phyloP scores from a whole-genome alignment of 2,797 vertebrate species.

The Myotis vivesi region DNA sequence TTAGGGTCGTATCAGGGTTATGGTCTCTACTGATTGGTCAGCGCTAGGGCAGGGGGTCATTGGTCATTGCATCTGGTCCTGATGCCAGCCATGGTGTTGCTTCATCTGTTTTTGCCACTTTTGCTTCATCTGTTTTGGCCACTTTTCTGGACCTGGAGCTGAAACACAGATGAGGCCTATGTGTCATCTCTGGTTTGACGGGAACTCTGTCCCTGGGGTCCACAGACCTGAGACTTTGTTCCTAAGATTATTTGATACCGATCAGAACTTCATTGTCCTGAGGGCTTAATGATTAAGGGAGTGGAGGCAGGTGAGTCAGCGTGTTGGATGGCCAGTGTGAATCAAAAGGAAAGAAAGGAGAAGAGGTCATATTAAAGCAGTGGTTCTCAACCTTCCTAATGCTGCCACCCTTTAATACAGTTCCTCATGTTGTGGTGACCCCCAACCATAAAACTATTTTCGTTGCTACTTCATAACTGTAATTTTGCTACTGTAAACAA shows the following conservation, averaged over 20 bases:
- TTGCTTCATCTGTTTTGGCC: neutral
- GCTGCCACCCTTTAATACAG: no score
- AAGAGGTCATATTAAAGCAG: neutral
- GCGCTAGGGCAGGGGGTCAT: neutral
- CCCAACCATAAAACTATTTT: no score
- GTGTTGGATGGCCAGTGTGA: neutral
- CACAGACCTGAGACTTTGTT: neutral
- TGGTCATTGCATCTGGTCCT: neutral
- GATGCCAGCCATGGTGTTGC: neutral
- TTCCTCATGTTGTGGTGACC: no score
- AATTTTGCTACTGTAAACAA: no score
- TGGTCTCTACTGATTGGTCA: neutral
- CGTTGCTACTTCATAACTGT: no score
- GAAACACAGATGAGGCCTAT: neutral
- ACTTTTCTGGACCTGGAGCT: neutral
- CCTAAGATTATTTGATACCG: neutral
- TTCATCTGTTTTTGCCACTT: neutral
- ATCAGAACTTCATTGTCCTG: neutral
- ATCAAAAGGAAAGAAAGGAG: neutral
- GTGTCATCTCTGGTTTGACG: no score
- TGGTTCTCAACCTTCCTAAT: no score
- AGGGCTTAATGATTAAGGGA: neutral
- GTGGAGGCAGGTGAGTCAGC: neutral
- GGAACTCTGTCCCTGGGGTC: neutral
- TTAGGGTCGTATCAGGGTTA: neutral